Percentiles rank a stretch among this genome's conserved stretches.
Conservation (phyloP, 2,888 invertebrate genomes). For the Stenolophus ochropezus region DNA sequence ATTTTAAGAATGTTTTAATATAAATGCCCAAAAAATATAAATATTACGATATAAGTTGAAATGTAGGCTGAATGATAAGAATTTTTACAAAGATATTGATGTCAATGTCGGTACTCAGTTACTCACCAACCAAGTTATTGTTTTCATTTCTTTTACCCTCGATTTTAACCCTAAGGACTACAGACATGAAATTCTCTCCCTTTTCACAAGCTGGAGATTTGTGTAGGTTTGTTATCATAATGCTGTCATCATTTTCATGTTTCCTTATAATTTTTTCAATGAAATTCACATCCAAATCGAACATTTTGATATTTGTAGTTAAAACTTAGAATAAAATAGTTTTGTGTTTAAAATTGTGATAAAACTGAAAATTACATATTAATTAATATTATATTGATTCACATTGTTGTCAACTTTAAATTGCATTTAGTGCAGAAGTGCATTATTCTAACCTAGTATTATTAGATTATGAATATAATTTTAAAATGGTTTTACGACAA, state of each 20-base stretch:
- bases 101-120: slow-evolving; percentile 17
- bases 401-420: no score
- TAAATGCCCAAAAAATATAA: neutral
- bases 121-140: slow-evolving; percentile 24
- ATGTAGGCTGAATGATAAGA: slow-evolving; percentile 20
- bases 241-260: slow-evolving; percentile 57
- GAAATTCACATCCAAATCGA: slow-evolving; percentile 38
- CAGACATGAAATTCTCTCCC: slow-evolving; percentile 63
- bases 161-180: slow-evolving; percentile 61
- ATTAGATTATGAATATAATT: no score
- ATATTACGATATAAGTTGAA: neutral
- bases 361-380: slow-evolving; percentile 8
- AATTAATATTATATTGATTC: neutral
- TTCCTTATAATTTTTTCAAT: slow-evolving; percentile 57
- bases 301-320: neutral
- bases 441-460: neutral
- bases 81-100: neutral
- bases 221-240: slow-evolving; percentile 3
- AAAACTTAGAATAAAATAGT: neutral
- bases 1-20: neutral
- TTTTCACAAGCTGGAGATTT: slow-evolving; percentile 60
- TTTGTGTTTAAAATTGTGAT: neutral
- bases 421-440: no score
- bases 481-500: no score
- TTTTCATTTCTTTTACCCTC: slow-evolving; percentile 56